Evolutionary conservation across 2,888 invertebrate species (phyloP), one percentile per base, ranked within the genome.

Genomic region (Ptilodon capucinus): DNA sequence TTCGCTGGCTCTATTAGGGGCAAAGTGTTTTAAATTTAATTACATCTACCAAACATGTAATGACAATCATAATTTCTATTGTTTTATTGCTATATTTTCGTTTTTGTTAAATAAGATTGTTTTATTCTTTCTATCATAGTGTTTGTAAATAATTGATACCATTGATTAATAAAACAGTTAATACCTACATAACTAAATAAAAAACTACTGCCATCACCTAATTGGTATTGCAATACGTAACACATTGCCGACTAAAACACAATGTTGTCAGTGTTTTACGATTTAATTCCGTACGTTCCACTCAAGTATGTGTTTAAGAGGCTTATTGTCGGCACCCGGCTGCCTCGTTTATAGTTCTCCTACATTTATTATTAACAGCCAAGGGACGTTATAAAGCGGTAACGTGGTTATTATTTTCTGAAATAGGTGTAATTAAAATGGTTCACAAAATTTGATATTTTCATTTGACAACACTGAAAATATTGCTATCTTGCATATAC

Each of bases 271-370:
- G 42, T 54, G 59, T 70, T 74, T 74, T 73, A 73, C 74, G 69
- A 73, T 74, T 71, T 71, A 70, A 74, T 74, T 73, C 61, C 66
- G 55, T 60, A 71, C 61, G 60, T 71, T 68, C 60, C 48, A 54
- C 49, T 59, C 60, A 59, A 66, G 67, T 60, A 53, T 62, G 69
- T 66, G 48, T 62, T 67, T 60, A 61, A 60, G 60, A 40, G 57
- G 60, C 60, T 70, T 60, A 67, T 42, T 53, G 62, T 51, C 47
- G 47, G 36, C 25, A 44, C 45, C 52, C 40, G 36, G 38, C 38
- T n/a, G 38, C 42, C 40, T 32, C 52, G 52, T 57, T 51, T 55
- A 55, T 60, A 59, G 60, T 51, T 63, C 51, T 46, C 50, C 45
- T 48, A 16, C 45, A 28, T 45, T 51, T 49, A 54, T 40, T 63